Evolutionary conservation across 2,888 invertebrate species (phyloP).

Genomic region (Dascillus cervinus): DNA sequence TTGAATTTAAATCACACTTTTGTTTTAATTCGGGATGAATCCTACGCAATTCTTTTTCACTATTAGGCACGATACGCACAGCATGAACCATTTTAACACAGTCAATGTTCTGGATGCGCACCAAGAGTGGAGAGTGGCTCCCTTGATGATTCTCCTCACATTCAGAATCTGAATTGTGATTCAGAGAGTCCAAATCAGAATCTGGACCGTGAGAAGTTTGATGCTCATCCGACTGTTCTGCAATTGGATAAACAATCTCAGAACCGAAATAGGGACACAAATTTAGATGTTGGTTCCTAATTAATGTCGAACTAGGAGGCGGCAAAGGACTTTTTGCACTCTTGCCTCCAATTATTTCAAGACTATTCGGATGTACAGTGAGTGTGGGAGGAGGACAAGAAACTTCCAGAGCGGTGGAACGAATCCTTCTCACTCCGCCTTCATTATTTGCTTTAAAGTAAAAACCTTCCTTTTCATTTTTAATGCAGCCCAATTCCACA

Average conservation of each 20-base stretch:
- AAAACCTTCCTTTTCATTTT: slow-evolving; percentile 39
- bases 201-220: slow-evolving; percentile 57
- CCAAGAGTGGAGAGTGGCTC: slow-evolving; percentile 61
- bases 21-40: slow-evolving; percentile 13
- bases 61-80: slow-evolving; percentile 16
- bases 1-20: slow-evolving; percentile 18
- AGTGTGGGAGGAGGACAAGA: slow-evolving; percentile 64
- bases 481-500: slow-evolving; percentile 47
- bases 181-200: slow-evolving; percentile 49
- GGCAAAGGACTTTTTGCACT: slow-evolving; percentile 63
- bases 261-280: slow-evolving; percentile 64
- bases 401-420: slow-evolving; percentile 64
- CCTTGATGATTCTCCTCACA: slow-evolving; percentile 63
- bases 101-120: slow-evolving; percentile 41
- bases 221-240: slow-evolving; percentile 76
- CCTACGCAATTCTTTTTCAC: slow-evolving; percentile 17
- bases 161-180: slow-evolving; percentile 57
- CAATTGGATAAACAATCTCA: slow-evolving; percentile 76
- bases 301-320: slow-evolving; percentile 62
- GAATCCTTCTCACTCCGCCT: slow-evolving; percentile 57
- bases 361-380: slow-evolving; percentile 74
- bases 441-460: slow-evolving; percentile 32
- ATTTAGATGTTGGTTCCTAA: slow-evolving; percentile 63
- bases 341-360: slow-evolving; percentile 55
- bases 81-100: slow-evolving; percentile 42